Evolutionary conservation across 2,797 vertebrate genomes (phyloP).

Genomic region (Anguilla marmorata): DNA sequence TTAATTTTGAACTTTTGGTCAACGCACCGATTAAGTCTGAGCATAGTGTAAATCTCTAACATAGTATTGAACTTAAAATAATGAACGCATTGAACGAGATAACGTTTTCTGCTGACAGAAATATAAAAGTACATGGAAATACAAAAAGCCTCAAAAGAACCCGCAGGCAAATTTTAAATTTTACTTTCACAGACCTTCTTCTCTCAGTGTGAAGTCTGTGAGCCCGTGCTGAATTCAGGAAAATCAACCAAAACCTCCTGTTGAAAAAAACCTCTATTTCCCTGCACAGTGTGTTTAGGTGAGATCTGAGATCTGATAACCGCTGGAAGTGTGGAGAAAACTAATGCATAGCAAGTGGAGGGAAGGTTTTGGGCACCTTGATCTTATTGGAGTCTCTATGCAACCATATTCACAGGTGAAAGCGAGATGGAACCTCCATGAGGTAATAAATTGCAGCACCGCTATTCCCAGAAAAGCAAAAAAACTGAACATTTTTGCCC

Average conservation of each 20-base stretch:
- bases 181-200: slow-evolving; percentile 9
- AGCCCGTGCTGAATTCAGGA: not conserved
- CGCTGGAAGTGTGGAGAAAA: slow-evolving; percentile 16
- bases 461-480: not conserved
- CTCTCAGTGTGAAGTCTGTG: not conserved
- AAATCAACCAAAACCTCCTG: slow-evolving; percentile 6
- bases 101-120: not conserved
- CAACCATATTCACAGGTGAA: slow-evolving; percentile 22
- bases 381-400: not conserved
- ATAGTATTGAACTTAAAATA: not conserved
- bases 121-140: not conserved
- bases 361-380: not conserved
- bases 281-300: slow-evolving; percentile 14
- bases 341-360: slow-evolving; percentile 39
- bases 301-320: slow-evolving; percentile 41
- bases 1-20: no score
- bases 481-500: not conserved
- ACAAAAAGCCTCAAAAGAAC: not conserved
- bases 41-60: no score
- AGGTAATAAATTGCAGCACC: not conserved
- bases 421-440: not conserved
- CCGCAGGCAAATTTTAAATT: slow-evolving; percentile 26
- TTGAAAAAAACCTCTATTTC: slow-evolving; percentile 31
- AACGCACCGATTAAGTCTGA: no score
- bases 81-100: not conserved